These are phyloP conservation scores for Tachystola acroxantha DNA, from an alignment of 2,888 invertebrate species.

Conservation along the genomic window DNA sequence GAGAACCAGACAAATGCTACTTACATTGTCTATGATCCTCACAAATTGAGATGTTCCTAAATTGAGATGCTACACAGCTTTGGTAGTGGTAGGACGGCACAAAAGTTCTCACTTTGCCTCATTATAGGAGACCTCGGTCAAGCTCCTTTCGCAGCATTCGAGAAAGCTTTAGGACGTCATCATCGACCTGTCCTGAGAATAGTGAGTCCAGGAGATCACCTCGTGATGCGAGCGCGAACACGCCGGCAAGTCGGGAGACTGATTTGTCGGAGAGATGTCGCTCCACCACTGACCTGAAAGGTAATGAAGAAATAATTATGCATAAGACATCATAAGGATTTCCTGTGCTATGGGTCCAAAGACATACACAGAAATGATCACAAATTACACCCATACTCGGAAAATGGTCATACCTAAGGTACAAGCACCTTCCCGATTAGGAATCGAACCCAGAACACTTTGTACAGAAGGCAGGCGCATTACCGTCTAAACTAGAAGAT, in stretches of 20 bases:
- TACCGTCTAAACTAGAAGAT: too few relatives aligned
- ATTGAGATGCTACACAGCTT: conserved; percentile 39
- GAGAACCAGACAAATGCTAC: conserved; percentile 6
- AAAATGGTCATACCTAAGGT: too few relatives aligned
- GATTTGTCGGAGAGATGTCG: conserved; percentile 92
- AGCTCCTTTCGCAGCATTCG: conserved; percentile 69
- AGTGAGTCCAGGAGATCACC: conserved; percentile 63
- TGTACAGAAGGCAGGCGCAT: too few relatives aligned
- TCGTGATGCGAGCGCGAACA: conserved; percentile 78
- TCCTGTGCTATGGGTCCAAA: too few relatives aligned
- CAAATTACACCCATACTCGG: too few relatives aligned
- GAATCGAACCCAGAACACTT: too few relatives aligned
- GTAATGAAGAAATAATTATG: not conserved
- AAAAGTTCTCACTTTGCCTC: conserved; percentile 20
- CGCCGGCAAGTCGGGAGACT: conserved; percentile 85
- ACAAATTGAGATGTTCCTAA: conserved; percentile 37
- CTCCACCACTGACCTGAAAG: conserved; percentile 82
- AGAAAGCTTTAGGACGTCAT: conserved; percentile 60
- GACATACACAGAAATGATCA: too few relatives aligned
- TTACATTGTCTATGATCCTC: conserved; percentile 17
- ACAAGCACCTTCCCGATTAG: too few relatives aligned
- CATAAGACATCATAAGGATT: not conserved
- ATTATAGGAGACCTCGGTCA: conserved; percentile 67
- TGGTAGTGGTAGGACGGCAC: conserved; percentile 55
- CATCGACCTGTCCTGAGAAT: conserved; percentile 63